Evolutionary conservation across 2,797 vertebrate genomes (phyloP), one percentile per base, ranked within the genome.

Genomic region (Philypnodon macrostomus): DNA sequence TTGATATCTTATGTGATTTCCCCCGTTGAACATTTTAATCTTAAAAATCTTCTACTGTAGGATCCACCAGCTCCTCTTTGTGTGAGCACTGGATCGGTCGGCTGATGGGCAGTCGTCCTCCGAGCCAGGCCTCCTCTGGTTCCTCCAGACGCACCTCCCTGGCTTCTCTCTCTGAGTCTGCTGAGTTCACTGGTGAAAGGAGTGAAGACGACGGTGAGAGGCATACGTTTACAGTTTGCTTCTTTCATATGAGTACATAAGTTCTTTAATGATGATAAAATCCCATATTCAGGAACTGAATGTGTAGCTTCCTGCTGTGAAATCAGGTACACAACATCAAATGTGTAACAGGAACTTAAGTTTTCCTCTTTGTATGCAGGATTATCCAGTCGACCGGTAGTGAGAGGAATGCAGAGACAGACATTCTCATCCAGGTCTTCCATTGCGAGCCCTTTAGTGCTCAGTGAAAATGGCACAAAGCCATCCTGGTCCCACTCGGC

Each of bases 61-160:
- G 97, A 40, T 99, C 97, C 64, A 99, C 96, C 4, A 98, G 96
- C 64, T 99, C 97, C 1, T 99, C 96, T 0, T 73, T 98, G 67
- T 98, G 95, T 4, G 96, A 99, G 65, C 97, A 99, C 89, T 99
- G 97, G 97, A 89, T 99, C 48, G 97, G 95, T 67, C 89, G 96
- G 1, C 90, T 99, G 23, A 93, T 95, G 0, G 96, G 96, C 2
- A 98, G 96, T 85, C 93, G 92, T 55, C 95, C 93, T 13, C 95
- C 96, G 19, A 99, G 97, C 53, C 81, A 97, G 9, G 93, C 96
- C 16, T 99, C 97, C 0, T 95, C 95, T 0, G 94, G 96, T 0
- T 99, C 97, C 0, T 98, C 97, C 1, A 89, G 96, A 47, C 93
- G 97, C 42, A 99, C 97, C 0, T 98, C 96, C 0, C 59, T 98